Percentiles rank a stretch among this genome's conserved stretches.
phyloP scores from a whole-genome alignment of 2,888 invertebrate genomes.

The Trissolcus brochymenae region DNA sequence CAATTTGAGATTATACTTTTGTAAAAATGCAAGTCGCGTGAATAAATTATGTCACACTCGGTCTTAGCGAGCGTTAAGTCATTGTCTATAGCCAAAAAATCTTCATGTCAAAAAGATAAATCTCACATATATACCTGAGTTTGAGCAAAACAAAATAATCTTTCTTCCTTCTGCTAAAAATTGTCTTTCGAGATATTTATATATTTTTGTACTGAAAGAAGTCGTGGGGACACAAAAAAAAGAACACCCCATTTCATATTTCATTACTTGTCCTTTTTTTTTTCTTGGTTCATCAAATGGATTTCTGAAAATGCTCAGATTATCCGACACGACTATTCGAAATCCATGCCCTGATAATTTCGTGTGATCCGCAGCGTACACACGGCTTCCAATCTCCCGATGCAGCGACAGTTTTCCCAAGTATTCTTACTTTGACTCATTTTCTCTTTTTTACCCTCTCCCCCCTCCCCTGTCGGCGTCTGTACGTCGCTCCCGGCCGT shows the following conservation, averaged over 20 bases:
- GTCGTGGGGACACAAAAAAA: too few species aligned
- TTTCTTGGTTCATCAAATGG: neutral
- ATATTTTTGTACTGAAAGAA: too few species aligned
- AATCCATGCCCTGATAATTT: constrained; percentile 43
- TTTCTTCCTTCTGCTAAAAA: too few species aligned
- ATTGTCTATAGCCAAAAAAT: too few species aligned
- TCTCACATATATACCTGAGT: too few species aligned
- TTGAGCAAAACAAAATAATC: too few species aligned
- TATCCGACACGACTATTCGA: constrained; percentile 24
- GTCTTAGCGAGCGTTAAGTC: neutral
- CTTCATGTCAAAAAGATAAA: too few species aligned
- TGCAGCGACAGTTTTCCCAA: constrained; percentile 22
- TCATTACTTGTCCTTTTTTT: too few species aligned
- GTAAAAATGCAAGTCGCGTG: neutral
- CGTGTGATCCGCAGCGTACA: constrained; percentile 22
- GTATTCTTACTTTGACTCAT: constrained; percentile 40
- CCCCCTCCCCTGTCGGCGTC: neutral
- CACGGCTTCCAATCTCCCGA: constrained; percentile 24
- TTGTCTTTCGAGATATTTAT: too few species aligned
- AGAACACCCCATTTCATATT: too few species aligned
- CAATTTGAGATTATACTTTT: constrained; percentile 5
- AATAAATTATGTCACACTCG: constrained; percentile 5
- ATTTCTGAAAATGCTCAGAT: constrained; percentile 29
- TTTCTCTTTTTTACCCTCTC: constrained; percentile 34
- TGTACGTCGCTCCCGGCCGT: neutral